Conservation (phyloP, 2,797 vertebrate species). For the Dicrostonyx torquatus region DNA sequence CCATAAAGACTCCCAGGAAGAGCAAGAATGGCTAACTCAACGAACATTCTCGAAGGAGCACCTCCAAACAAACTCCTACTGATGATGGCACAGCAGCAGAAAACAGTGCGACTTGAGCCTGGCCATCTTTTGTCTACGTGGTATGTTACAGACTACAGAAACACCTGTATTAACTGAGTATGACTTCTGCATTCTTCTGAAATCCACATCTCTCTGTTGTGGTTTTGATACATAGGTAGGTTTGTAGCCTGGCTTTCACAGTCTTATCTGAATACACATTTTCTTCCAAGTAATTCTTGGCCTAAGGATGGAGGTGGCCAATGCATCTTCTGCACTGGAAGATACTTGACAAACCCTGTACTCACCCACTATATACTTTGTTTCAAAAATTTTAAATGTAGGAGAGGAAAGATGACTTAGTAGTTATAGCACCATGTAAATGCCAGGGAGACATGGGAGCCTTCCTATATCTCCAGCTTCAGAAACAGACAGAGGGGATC, state of each 20-base stretch:
- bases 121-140: accelerated
- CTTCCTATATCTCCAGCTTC: background rate
- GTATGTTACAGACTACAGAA: background rate
- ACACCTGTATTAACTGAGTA: background rate
- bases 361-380: background rate
- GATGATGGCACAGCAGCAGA: background rate
- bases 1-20: background rate
- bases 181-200: background rate
- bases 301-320: background rate
- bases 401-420: background rate
- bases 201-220: background rate
- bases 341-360: too few species aligned
- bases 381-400: background rate
- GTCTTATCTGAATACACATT: background rate
- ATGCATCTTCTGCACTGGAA: accelerated
- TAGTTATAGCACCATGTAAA: background rate
- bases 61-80: background rate
- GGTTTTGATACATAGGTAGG: background rate
- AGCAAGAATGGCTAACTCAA: background rate
- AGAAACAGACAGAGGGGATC: background rate
- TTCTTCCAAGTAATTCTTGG: background rate
- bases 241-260: background rate
- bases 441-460: background rate
- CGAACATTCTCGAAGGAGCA: background rate
- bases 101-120: background rate